Evolutionary conservation across 1,140 invertebrate genomes (phyloP).

Genomic region (Nasonia longicornis): DNA sequence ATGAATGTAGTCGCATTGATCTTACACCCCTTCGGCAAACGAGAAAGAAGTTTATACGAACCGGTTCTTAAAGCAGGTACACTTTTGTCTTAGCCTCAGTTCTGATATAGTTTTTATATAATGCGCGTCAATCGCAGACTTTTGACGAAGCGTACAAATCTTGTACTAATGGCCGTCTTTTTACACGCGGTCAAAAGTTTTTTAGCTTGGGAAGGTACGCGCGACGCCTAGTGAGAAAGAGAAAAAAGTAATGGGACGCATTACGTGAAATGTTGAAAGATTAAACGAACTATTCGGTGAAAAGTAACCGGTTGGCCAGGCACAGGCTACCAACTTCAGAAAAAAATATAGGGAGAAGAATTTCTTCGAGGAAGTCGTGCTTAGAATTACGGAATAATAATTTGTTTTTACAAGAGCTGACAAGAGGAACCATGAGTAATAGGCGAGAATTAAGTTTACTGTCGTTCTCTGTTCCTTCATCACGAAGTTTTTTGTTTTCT

Average conservation of each 20-base stretch:
- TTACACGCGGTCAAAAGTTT: slow-evolving; percentile 31
- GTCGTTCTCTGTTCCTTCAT: slow-evolving; percentile 32
- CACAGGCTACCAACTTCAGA: slow-evolving; percentile 5
- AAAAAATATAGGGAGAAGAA: slow-evolving; percentile 27
- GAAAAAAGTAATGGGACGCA: not conserved
- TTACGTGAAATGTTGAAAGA: slow-evolving; percentile 15
- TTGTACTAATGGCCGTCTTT: slow-evolving; percentile 33
- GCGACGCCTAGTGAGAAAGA: slow-evolving; percentile 30
- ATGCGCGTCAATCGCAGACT: slow-evolving; percentile 21
- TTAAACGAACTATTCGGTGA: not conserved
- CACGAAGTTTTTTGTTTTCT: slow-evolving; percentile 24
- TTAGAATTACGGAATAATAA: slow-evolving; percentile 13
- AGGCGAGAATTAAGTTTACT: slow-evolving; percentile 22
- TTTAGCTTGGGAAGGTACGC: slow-evolving; percentile 34
- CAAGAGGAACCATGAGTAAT: slow-evolving; percentile 23
- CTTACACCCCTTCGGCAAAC: not conserved
- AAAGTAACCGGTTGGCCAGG: slow-evolving; percentile 2
- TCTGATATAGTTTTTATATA: slow-evolving; percentile 43
- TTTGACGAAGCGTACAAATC: slow-evolving; percentile 33
- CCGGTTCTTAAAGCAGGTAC: slow-evolving; percentile 36
- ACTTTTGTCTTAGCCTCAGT: slow-evolving; percentile 33
- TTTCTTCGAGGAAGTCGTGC: slow-evolving; percentile 36
- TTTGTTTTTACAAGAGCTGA: slow-evolving; percentile 21
- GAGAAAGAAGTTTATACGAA: not conserved
- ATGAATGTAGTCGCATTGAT: not conserved